These are phyloP conservation scores for Terrapene triunguis DNA, from an alignment of 2,113 vertebrate species.

Conservation along the genomic window DNA sequence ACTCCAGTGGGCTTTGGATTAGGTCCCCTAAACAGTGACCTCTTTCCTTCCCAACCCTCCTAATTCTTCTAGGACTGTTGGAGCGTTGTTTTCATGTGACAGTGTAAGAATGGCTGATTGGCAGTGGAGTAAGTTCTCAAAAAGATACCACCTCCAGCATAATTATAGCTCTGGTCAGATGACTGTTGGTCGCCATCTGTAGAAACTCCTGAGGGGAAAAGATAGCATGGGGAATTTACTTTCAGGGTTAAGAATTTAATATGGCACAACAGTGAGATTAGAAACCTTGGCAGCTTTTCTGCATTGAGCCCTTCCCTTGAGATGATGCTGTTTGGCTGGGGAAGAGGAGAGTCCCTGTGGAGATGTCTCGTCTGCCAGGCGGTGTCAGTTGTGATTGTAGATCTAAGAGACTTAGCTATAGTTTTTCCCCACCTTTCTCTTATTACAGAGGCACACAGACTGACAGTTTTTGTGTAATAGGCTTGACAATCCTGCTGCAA, in stretches of 20 bases:
- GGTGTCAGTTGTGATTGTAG: constrained; percentile 28
- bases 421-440: constrained; percentile 30
- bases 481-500: neutral
- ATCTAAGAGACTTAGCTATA: neutral
- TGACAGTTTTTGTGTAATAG: neutral
- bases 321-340: neutral
- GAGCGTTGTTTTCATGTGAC: neutral
- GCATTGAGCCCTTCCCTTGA: neutral
- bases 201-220: neutral
- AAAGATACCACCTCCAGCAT: neutral
- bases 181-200: neutral
- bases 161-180: neutral
- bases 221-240: neutral
- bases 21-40: neutral
- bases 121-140: neutral
- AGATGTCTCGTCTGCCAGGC: neutral
- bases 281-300: constrained; percentile 17
- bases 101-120: neutral
- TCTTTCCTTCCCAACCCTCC: neutral
- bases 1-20: neutral
- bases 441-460: neutral
- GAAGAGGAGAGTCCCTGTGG: neutral
- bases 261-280: neutral
- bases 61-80: neutral
- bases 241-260: constrained; percentile 2